Evolutionary conservation across 2,888 invertebrate species (phyloP), one percentile per base, ranked within the genome.

Genomic region (Icerya purchasi): DNA sequence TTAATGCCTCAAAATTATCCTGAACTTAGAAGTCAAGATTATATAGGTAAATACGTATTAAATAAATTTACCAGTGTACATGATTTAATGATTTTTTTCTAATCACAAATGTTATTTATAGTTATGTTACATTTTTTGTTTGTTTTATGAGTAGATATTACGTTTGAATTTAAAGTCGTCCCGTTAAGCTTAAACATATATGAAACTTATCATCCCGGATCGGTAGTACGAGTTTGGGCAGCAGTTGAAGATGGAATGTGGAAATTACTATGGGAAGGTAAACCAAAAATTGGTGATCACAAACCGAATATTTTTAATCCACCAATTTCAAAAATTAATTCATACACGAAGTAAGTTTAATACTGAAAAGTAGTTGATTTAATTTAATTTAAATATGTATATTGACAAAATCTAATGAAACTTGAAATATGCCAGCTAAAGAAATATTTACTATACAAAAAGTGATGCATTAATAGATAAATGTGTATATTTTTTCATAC

Each of bases 131-230:
- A 14, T 53, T 14, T 20, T n/a, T n/a, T 20, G 14, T 19, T 55
- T 55, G 14, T 22, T 22, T 23, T 55, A 10, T 61, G 67, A 68
- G 65, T 64, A 81, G 82, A 81, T 74, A 75, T 79, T 67, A 79
- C 76, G 66, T 86, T 82, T 72, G 78, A 80, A 68, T 74, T 73
- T 63, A 74, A 78, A 56, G 84, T 86, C 2, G 78, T 79, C 67
- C 85, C 85, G 3, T 71, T 79, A 55, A 76, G 80, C 66, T 77
- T 90, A 59, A 79, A 79, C 1, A 77, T 90, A 62, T 90, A 83
- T 70, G 89, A 90, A 73, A 87, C 86, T 0, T 89, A 84, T 67
- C 87, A 88, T 71, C 88, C 89, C 0, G 89, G 89, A 22, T 84
- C 86, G 2, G 76, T 89, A 49, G 80, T 88, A 20, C 77, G 85